Conservation (phyloP, 2,888 invertebrate genomes). For the Anthoptus insignis region DNA sequence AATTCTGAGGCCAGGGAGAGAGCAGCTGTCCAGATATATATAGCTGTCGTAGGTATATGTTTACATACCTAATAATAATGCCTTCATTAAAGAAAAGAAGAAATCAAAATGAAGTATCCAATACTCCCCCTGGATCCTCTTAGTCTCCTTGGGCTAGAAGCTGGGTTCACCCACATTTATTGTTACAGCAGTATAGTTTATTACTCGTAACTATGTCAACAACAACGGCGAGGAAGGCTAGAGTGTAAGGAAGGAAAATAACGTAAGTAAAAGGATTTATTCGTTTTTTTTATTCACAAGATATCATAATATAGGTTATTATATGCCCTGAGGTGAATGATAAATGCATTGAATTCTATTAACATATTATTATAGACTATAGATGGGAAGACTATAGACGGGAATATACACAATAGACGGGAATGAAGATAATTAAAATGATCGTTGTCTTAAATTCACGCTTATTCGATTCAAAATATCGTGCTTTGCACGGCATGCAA, state of each 20-base stretch:
- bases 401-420: too few species aligned
- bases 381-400: neutral
- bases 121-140: too few species aligned
- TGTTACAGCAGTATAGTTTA: neutral
- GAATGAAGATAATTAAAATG: neutral
- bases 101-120: too few species aligned
- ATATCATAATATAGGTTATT: neutral
- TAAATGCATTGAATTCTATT: constrained; percentile 15
- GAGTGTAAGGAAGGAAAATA: neutral
- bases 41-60: too few species aligned
- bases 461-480: constrained; percentile 36
- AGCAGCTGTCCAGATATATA: too few species aligned
- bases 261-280: neutral
- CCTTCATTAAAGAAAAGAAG: too few species aligned
- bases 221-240: neutral
- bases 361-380: too few species aligned
- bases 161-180: too few species aligned
- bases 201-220: neutral
- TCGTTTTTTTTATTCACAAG: neutral
- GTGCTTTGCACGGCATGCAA: constrained; percentile 32
- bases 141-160: too few species aligned
- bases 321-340: neutral
- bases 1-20: too few species aligned
- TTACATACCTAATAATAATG: too few species aligned
- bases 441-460: constrained; percentile 27